phyloP scores from a whole-genome alignment of 2,113 vertebrate genomes.

The Hemiscyllium ocellatum region DNA sequence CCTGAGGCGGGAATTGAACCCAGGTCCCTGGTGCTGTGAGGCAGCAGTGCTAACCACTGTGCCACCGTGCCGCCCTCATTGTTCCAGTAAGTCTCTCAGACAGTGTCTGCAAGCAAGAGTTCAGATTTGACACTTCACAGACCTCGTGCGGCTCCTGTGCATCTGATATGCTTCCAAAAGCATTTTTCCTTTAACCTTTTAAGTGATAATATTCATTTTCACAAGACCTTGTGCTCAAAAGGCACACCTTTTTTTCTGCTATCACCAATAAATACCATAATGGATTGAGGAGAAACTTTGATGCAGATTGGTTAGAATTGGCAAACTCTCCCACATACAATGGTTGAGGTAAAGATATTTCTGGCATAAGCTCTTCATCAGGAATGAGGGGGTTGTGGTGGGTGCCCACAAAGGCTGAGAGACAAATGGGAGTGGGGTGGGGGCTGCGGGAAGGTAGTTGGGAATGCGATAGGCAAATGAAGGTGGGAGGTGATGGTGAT shows the following conservation, averaged over 20 bases:
- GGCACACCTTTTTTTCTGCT: background rate
- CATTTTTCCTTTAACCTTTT: background rate
- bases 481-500: no score
- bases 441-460: no score
- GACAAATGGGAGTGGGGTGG: no score
- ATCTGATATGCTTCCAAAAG: background rate
- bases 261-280: background rate
- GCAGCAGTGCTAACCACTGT: no score
- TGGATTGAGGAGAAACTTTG: background rate
- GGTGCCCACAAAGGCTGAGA: no score
- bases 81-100: constrained; percentile 28
- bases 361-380: background rate
- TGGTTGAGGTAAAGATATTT: background rate
- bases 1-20: no score
- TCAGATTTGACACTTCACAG: constrained; percentile 5
- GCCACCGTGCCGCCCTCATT: no score
- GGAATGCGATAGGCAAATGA: no score
- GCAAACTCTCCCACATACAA: background rate
- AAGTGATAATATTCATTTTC: background rate
- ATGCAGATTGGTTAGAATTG: background rate
- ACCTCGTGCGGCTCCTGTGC: background rate
- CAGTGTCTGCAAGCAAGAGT: constrained; percentile 32
- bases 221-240: background rate
- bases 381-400: no score
- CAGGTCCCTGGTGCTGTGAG: no score